These are phyloP conservation scores for Stenurella melanura DNA, from an alignment of 2,888 invertebrate genomes.

Conservation along the genomic window DNA sequence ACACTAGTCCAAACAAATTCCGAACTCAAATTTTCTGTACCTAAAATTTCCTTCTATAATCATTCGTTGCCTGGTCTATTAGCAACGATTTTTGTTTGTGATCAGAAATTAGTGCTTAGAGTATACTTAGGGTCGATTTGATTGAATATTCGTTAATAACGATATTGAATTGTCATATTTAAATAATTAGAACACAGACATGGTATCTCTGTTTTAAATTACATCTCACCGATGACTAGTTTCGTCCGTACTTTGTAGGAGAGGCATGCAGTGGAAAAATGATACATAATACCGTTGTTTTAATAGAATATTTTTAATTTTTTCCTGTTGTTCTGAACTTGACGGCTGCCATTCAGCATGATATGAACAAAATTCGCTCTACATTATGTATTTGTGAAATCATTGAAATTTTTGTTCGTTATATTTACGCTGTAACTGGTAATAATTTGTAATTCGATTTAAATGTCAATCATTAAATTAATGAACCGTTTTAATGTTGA, in stretches of 20 bases:
- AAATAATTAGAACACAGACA: no score
- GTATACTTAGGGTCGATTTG: no score
- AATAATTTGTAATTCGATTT: conserved; percentile 54
- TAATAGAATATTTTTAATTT: conserved; percentile 53
- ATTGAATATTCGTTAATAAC: no score
- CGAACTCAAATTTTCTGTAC: no score
- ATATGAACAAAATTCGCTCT: conserved; percentile 53
- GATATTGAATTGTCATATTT: no score
- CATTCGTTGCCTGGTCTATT: no score
- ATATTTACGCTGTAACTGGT: conserved; percentile 41
- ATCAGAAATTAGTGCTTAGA: no score
- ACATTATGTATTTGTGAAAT: conserved; percentile 50
- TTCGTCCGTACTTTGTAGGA: conserved; percentile 9
- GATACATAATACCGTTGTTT: conserved; percentile 46
- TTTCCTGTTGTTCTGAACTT: conserved; percentile 54
- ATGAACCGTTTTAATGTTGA: conserved; percentile 63
- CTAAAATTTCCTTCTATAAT: no score
- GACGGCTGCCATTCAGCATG: conserved; percentile 63
- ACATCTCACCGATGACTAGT: conserved; percentile 10
- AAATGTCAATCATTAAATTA: conserved; percentile 60
- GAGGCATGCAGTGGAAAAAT: conserved; percentile 38
- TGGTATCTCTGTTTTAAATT: not conserved
- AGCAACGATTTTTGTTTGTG: no score
- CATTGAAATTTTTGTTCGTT: conserved; percentile 50
- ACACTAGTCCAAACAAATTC: no score